These are phyloP conservation scores for Portevinia maculata DNA, from an alignment of 2,888 invertebrate species.

Conservation along the genomic window DNA sequence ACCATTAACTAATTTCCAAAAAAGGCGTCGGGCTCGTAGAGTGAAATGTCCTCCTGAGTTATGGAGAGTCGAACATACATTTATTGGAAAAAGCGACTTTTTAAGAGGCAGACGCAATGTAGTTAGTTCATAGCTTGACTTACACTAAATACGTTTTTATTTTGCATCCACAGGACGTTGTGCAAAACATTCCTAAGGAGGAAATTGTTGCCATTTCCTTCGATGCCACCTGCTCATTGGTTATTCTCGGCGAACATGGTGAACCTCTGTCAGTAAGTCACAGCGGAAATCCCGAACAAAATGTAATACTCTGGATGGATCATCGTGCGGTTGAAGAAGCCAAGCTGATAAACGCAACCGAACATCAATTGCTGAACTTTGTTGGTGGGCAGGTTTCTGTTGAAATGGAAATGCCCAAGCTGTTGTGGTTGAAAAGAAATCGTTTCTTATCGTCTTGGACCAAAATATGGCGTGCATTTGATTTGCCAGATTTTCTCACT, in stretches of 20 bases:
- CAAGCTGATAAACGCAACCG: constrained; percentile 89
- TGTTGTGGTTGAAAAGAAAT: constrained; percentile 94
- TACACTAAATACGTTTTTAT: not conserved
- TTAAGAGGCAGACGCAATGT: too few species aligned
- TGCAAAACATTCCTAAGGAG: constrained; percentile 83
- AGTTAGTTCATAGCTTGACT: not conserved
- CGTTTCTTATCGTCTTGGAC: constrained; percentile 86
- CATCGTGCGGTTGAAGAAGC: constrained; percentile 93
- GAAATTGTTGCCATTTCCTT: constrained; percentile 94
- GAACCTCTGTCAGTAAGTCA: constrained; percentile 89
- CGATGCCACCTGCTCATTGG: constrained; percentile 97
- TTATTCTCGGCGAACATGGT: constrained; percentile 88
- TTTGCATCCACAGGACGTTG: constrained; percentile 84
- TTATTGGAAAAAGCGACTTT: too few species aligned
- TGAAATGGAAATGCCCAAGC: constrained; percentile 98
- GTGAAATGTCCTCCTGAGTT: too few species aligned
- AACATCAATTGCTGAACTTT: constrained; percentile 90
- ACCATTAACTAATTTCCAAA: too few species aligned
- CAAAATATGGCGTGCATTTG: constrained; percentile 91
- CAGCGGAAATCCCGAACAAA: constrained; percentile 88
- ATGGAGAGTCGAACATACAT: too few species aligned
- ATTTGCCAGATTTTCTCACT: constrained; percentile 96
- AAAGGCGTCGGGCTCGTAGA: too few species aligned
- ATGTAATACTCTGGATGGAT: constrained; percentile 96
- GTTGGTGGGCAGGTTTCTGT: constrained; percentile 96